Base-by-base conservation (phyloP, 2,797 vertebrate genomes). In the Aplochiton taeniatus region DNA sequence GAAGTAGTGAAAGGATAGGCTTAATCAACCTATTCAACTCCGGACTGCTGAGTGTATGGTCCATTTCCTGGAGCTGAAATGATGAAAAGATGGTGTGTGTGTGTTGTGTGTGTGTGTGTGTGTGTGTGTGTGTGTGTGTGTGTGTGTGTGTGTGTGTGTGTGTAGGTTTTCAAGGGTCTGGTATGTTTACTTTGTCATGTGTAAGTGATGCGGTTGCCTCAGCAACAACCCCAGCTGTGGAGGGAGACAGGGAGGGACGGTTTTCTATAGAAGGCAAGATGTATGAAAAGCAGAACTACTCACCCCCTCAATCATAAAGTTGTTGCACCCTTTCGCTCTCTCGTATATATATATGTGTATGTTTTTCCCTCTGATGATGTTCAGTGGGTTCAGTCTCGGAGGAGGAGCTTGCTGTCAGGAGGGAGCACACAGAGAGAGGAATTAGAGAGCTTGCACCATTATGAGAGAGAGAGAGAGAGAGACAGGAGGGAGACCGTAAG, bases 121-220 rank as follows among this genome's bases (percentile, higher is more conserved):
- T 49, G 12, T 49, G 48, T 49, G 7, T 49, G 12, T 49, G 48
- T 49, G 19, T 55, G 18, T 52, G 31, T 14, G 43, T 19, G n/a
- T 58, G 57, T 11, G n/a, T 8, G 1, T 17, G 12, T 19, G 58
- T 12, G 4, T 45, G 51, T 17, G 50, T 50, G 50, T 49, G 49
- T 67, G 45, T 16, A 16, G n/a, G 53, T 59, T 60, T 42, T 47
- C 56, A 9, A 59, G 50, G 19, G 43, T 18, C 16, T 13, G 57
- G 46, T 44, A 41, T 42, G n/a, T 55, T 41, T 77, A 75, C 58
- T 31, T 70, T 68, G 68, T 70, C 50, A 74, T 20, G 63, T 76
- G 67, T 76, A 66, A 68, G 70, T 83, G 76, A 87, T 82, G 73
- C 59, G 71, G 88, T 92, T 91, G 80, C 91, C 88, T 77, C 80